Evolutionary conservation across 2,888 invertebrate genomes (phyloP).

Genomic region (Agrochola circellaris): DNA sequence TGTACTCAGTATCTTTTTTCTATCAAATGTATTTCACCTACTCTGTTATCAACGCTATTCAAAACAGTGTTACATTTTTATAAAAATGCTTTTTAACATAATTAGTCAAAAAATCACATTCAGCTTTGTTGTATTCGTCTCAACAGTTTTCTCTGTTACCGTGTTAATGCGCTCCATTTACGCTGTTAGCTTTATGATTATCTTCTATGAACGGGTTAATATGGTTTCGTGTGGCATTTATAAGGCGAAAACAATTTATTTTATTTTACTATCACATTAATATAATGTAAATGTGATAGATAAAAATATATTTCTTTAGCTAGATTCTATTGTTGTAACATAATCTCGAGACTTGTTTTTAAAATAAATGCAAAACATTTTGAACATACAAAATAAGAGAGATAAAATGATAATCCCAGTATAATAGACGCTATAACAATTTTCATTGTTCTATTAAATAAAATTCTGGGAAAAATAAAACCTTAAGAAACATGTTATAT

Average conservation of each 20-base stretch:
- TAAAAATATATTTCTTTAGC: neutral
- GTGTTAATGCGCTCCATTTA: conserved; percentile 73
- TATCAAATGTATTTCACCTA: neutral
- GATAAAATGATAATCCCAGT: neutral
- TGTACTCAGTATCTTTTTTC: too few relatives aligned
- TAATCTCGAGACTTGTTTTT: neutral
- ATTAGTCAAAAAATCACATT: neutral
- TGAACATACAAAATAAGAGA: neutral
- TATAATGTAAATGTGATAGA: neutral
- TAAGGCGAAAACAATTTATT: conserved; percentile 34
- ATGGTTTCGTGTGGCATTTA: conserved; percentile 67
- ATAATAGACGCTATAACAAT: neutral
- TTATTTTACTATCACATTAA: neutral
- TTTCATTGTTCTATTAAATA: conserved; percentile 6
- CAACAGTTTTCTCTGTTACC: conserved; percentile 58
- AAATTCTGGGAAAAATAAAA: neutral
- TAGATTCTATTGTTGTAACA: neutral
- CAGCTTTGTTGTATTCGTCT: conserved; percentile 30
- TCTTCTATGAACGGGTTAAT: conserved; percentile 76
- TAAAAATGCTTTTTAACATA: neutral
- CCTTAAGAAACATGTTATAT: neutral
- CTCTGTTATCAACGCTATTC: neutral
- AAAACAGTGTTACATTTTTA: neutral
- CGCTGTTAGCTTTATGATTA: conserved; percentile 76
- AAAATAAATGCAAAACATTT: too few relatives aligned